Base-by-base conservation (phyloP, 2,797 vertebrate genomes). In the Kryptopterus vitreolus region DNA sequence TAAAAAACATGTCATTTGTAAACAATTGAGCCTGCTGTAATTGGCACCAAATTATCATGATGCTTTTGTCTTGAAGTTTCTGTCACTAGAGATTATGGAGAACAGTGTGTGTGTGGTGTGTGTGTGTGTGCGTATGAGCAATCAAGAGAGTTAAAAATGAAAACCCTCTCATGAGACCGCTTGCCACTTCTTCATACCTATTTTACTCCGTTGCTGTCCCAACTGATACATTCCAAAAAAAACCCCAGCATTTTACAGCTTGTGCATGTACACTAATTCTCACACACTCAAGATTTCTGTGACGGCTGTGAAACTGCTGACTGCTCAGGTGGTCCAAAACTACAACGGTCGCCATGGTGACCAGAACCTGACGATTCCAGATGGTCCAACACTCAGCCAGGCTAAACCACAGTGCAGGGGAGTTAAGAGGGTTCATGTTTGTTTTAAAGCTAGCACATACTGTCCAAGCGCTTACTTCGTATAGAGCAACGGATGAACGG, bases 251-350 rank as follows among this genome's bases (percentile, higher is more conserved):
- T 58, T 43, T 74, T 43, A 58, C 11, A 10, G 58, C 24, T 22
- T 35, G 66, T 59, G 46, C 38, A 65, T 75, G 13, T n/a, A 33
- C 31, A 77, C 46, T 38, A 4, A 81, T 76, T 77, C 31, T 81
- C 59, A 35, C 61, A 53, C 38, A 57, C 29, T 78, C 20, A 4
- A 53, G 26, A 43, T 50, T 43, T 48, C 73, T 79, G 62, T 80
- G 63, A 82, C 66, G 70, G 53, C 77, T 65, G 48, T 26, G 59
- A 31, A 59, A 76, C 33, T 79, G 58, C 70, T 72, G 81, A 86
- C 83, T 83, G 82, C 80, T 89, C 90, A 92, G 89, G 89, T 92
- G 86, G 89, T 81, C 82, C 81, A 83, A 82, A 82, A 77, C 75
- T 71, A 29, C 78, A 43, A 52, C 76, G 58, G 73, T 92, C 85